A percentile compares a stretch with the other conserved stretches of the same genome.
Evolutionary conservation across 2,888 invertebrate species (phyloP).

Genomic region (Ferrisia virgata): DNA sequence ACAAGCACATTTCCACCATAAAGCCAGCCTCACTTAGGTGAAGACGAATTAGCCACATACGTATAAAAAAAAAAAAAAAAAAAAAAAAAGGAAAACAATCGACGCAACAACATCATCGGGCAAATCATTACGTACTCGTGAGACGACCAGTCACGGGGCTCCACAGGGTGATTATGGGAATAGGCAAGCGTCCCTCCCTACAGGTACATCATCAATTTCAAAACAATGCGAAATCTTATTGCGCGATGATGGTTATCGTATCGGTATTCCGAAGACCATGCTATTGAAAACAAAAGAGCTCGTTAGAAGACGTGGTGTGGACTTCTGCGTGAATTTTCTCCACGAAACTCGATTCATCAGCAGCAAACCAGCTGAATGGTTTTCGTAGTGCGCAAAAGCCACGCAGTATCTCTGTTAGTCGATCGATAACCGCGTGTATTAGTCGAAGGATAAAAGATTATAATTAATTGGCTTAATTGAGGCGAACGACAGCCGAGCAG

Average conservation of each 20-base stretch:
- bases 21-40: too few species aligned
- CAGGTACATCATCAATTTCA: too few species aligned
- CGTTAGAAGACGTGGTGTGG: background rate
- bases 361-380: background rate
- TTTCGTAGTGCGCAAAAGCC: background rate
- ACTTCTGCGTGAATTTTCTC: background rate
- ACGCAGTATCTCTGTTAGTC: too few species aligned
- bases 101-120: background rate
- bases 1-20: too few species aligned
- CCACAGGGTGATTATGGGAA: background rate
- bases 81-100: too few species aligned
- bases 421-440: background rate
- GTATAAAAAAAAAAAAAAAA: too few species aligned
- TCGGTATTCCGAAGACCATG: too few species aligned
- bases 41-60: too few species aligned
- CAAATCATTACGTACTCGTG: background rate
- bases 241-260: background rate
- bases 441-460: background rate
- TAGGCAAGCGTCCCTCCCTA: background rate
- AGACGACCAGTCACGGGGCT: background rate
- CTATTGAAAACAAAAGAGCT: background rate
- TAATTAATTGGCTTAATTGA: background rate
- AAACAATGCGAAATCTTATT: background rate
- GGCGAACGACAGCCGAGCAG: background rate
- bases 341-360: background rate